Evolutionary conservation across 1,140 invertebrate genomes (phyloP), one percentile per base, ranked within the genome.

Genomic region (Drosophila novamexicana): DNA sequence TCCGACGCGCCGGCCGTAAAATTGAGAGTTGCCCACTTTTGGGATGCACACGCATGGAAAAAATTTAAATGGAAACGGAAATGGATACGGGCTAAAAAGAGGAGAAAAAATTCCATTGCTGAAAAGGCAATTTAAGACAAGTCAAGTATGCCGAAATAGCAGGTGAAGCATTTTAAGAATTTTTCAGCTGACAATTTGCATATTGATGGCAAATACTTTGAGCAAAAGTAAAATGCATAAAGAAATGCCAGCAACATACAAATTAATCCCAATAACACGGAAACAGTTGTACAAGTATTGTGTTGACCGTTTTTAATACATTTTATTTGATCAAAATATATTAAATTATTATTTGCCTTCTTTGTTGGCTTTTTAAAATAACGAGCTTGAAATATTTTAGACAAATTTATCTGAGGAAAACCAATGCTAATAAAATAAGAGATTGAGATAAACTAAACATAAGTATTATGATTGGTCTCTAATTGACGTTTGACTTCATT

Each of bases 161-260:
- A 56, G 58, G 50, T 70, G 16, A 70, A 39, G 67, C 44, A 70
- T 70, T 62, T 54, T 4, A 56, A 47, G 9, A 63, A 70, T 56
- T 54, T 54, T 63, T 39, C n/a, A 54, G 50, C 37, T 70, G 58
- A 49, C 49, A 70, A 70, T 70, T 70, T 70, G 50, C 58, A 70
- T 70, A 54, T 63, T 70, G 58, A 70, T 56, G 67, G 9, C 39
- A 54, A 54, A 54, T 63, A 62, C 44, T 49, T 22, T 16, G 32
- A 16, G 9, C 34, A 14, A 12, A 32, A 44, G n/a, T 44, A 12
- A 47, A 29, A 37, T 29, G 12, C 50, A 37, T 18, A 14, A 10
- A 36, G 34, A 61, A 18, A 47, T 18, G 44, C 18, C 32, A 47
- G 32, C 7, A 47, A 18, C 16, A 36, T 49, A 61, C 44, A 45